A percentile compares a stretch with the other conserved stretches of the same genome.
Evolutionary conservation across 2,797 vertebrate genomes (phyloP).

Genomic region (Pantherophis vulpinus): DNA sequence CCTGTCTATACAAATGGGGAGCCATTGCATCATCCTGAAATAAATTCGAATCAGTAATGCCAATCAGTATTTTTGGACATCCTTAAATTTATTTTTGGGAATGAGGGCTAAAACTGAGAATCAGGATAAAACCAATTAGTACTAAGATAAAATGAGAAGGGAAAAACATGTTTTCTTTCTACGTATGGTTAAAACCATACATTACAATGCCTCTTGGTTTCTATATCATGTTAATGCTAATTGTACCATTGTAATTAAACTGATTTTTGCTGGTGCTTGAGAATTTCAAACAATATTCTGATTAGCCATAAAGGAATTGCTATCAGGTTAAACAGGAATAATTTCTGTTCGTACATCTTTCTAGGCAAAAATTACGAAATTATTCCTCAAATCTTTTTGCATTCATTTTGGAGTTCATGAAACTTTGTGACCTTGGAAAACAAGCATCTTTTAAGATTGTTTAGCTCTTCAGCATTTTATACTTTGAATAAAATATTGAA

Average conservation of each 20-base stretch:
- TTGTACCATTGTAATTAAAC: neutral
- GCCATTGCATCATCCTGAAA: constrained; percentile 1
- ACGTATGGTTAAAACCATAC: neutral
- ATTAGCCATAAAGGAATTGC: neutral
- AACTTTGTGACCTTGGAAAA: neutral
- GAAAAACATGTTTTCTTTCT: neutral
- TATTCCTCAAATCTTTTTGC: neutral
- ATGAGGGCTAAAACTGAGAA: constrained; percentile 2
- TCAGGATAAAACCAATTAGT: constrained; percentile 1
- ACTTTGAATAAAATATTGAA: neutral
- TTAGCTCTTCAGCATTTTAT: neutral
- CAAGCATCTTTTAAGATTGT: neutral
- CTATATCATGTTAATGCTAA: neutral
- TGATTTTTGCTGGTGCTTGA: neutral
- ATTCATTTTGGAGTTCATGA: neutral
- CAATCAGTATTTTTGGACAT: constrained; percentile 9
- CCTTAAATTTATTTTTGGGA: neutral
- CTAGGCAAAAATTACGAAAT: neutral
- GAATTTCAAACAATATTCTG: neutral
- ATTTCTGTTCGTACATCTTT: neutral
- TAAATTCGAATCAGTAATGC: neutral
- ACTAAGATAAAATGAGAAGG: neutral
- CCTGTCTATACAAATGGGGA: neutral
- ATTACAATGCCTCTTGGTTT: neutral
- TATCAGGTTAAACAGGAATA: neutral